Percentiles rank a stretch among this genome's conserved stretches.
These are phyloP conservation scores for Gnatocerus cornutus DNA, from an alignment of 2,888 invertebrate species.

Conservation along the genomic window DNA sequence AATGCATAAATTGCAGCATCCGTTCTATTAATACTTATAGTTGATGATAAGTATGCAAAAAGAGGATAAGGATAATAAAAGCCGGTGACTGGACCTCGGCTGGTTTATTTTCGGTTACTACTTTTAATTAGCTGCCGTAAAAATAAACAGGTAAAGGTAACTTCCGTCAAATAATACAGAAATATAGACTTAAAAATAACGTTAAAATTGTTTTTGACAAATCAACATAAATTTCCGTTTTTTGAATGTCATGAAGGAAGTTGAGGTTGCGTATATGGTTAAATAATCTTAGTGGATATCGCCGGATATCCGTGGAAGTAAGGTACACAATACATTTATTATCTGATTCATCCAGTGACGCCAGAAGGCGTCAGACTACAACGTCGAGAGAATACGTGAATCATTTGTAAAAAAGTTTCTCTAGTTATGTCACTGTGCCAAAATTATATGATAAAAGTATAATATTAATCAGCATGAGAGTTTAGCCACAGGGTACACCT, in stretches of 20 bases:
- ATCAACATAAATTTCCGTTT: no score
- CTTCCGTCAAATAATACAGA: conserved; percentile 8
- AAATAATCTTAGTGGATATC: conserved; percentile 42
- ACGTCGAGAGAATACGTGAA: not conserved
- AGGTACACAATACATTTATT: conserved; percentile 46
- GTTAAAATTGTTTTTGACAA: no score
- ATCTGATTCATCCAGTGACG: conserved; percentile 40
- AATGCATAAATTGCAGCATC: conserved; percentile 1
- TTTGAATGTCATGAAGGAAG: conserved; percentile 32
- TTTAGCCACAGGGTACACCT: no score
- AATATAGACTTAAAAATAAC: no score
- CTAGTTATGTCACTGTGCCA: no score
- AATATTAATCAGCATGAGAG: no score
- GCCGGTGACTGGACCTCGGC: not conserved
- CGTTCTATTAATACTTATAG: not conserved
- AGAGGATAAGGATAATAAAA: not conserved
- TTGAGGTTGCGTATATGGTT: conserved; percentile 48
- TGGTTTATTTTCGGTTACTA: conserved; percentile 11
- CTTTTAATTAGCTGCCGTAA: conserved; percentile 11
- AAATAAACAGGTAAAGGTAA: conserved; percentile 26
- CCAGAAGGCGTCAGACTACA: no score
- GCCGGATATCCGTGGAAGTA: conserved; percentile 47
- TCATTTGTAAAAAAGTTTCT: no score
- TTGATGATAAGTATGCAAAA: not conserved
- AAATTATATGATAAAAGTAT: no score